Evolutionary conservation across 2,113 vertebrate genomes (phyloP).

Genomic region (Sialia sialis): DNA sequence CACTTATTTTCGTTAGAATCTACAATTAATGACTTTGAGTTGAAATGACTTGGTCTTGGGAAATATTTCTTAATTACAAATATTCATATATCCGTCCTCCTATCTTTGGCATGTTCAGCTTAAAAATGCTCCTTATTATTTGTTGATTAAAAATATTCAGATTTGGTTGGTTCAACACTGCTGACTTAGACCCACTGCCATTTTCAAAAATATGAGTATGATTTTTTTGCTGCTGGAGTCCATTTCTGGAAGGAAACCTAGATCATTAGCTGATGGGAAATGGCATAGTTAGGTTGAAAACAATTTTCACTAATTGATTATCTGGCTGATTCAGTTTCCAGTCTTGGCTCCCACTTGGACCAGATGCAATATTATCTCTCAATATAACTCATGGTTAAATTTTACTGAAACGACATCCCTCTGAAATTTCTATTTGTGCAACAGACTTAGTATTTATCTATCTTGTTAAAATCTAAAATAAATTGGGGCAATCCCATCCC

Average conservation of each 20-base stretch:
- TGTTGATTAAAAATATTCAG: neutral
- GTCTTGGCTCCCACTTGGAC: neutral
- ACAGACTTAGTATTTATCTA: conserved; percentile 11
- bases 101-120: neutral
- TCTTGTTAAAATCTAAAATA: conserved; percentile 41
- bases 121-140: neutral
- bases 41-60: neutral
- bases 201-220: neutral
- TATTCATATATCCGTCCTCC: neutral
- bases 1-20: neutral
- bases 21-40: neutral
- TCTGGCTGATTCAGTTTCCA: neutral
- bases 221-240: neutral
- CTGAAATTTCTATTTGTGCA: neutral
- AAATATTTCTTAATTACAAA: neutral
- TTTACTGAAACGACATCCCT: neutral
- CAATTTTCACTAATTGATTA: conserved; percentile 9
- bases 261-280: neutral
- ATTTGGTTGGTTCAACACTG: neutral
- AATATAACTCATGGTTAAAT: neutral
- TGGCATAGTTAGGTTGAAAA: neutral
- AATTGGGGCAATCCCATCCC: conserved; percentile 23
- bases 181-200: neutral
- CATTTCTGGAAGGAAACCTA: neutral
- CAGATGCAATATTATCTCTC: neutral